Base-by-base conservation (phyloP, 2,888 invertebrate genomes). In the Hecatera dysodea region DNA sequence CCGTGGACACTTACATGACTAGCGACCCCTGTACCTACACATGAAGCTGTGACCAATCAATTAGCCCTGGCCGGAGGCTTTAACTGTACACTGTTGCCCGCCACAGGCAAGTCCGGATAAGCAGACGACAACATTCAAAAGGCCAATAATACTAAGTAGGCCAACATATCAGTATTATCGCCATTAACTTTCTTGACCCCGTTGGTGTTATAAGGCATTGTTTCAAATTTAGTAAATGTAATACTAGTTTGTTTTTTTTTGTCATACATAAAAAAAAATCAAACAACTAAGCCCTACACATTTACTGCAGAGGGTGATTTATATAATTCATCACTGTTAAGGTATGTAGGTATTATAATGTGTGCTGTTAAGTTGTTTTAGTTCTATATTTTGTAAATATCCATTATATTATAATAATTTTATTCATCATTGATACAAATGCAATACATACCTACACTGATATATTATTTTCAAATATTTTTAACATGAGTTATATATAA, bases 311-410 rank as follows among this genome's bases (percentile, higher is more conserved):
- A 36, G 36, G 36, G 36, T 29, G 29, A 29, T 29, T 29, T 29
- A 7, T 29, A 29, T 29, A 29, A 29, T 29, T 29, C 1, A 29
- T 29, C 29, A 29, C 1, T 57, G 15, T 39, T 39, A 22, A 57
- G 22, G 19, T 15, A 33, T 24, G 7, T 15, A 33, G 33, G 7
- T 62, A 36, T 27, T 64, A 29, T 55, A 56, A 52, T 22, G 3
- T 29, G 17, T 42, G 11, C 5, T 50, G 29, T 8, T 39, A 33
- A 17, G 33, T 33, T 67, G 22, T n/a, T 67, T 24, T 66, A 27
- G 7, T 55, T 36, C 9, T 29, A 22, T 56, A 24, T 33, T 57
- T 48, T 46, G 55, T 48, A 50, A 27, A 50, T 72, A 39, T 69
- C n/a, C 6, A 69, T 19, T 19, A 24, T n/a, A 27, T 17, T 24